Base-by-base conservation (phyloP, 2,888 invertebrate genomes). In the Holacanthella duospinosa region DNA sequence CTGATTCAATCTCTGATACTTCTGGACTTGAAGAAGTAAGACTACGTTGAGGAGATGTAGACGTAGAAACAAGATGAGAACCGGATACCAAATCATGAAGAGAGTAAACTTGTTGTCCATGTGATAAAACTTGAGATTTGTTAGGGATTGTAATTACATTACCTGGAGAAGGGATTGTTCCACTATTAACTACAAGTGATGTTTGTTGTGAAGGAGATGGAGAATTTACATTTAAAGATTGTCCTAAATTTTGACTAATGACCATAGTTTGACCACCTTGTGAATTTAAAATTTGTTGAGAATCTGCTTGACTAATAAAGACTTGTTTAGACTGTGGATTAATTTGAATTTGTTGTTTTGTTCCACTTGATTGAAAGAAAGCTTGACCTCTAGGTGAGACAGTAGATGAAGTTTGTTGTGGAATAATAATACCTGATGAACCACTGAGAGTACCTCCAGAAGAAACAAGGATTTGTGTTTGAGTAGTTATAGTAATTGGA, bases 401-500 rank as follows among this genome's bases (percentile, higher is more conserved):
- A 29, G 57, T 36, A 29, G 57, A 12, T 1, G 61, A 16, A 4
- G 48, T 4, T 21, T 48, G 48, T 9, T 48, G 43, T n/a, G 61
- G n/a, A 12, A 55, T 61, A 24, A 43, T 24, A 19, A 36, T 43
- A 26, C 29, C 27, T 3, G 59, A 26, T 19, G 55, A 29, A 55
- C 43, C 21, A 19, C 24, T 28, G 12, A 29, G 2, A 6, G 53
- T 21, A 4, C 27, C 26, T 6, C 28, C 24, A 19, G 55, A 55
- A 21, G 55, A 55, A n/a, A 54, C 54, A 43, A 36, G 55, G n/a
- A 61, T 61, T 1, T 36, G 25, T n/a, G 55, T 55, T n/a, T 26
- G 44, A 6, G 55, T 19, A 1, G 55, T 36, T 16, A 29, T 60
- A 16, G 54, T 54, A 2, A 60, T 54, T 24, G 55, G 61, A 1